These are phyloP conservation scores for Scyliorhinus canicula DNA, from an alignment of 2,797 vertebrate genomes.

Conservation along the genomic window DNA sequence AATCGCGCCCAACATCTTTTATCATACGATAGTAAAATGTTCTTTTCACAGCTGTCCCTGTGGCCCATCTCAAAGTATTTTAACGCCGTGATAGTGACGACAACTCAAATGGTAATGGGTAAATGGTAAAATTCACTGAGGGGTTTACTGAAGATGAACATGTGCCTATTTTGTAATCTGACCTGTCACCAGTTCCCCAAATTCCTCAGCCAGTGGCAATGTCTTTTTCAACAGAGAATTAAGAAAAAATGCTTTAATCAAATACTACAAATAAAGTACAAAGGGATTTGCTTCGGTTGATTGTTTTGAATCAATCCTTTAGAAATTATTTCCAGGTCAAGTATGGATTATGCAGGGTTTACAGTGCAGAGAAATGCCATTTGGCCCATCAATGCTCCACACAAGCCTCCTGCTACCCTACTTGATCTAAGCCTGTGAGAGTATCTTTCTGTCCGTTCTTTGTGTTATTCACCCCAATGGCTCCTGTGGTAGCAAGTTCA, in stretches of 20 bases:
- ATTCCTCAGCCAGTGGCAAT: not conserved
- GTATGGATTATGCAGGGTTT: not conserved
- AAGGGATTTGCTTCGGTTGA: not conserved
- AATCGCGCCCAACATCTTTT: not conserved
- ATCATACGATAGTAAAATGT: not conserved
- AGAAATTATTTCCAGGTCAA: not conserved
- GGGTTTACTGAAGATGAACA: not conserved
- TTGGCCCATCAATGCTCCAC: not conserved
- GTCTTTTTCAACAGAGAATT: not conserved
- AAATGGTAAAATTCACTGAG: not conserved
- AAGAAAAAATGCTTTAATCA: not conserved
- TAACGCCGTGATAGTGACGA: not conserved
- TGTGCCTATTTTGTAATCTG: not conserved
- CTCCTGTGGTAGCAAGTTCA: too few relatives aligned
- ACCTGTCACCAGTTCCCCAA: not conserved
- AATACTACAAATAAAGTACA: not conserved
- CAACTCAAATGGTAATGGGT: not conserved
- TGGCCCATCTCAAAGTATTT: not conserved
- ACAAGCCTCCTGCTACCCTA: not conserved
- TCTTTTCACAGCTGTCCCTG: not conserved
- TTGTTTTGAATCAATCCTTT: not conserved
- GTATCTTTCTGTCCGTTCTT: not conserved
- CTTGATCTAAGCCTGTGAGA: not conserved
- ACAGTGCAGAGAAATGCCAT: not conserved
- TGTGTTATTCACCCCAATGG: not conserved